phyloP scores from a whole-genome alignment of 2,888 invertebrate genomes.

The Drosophila lacicola region DNA sequence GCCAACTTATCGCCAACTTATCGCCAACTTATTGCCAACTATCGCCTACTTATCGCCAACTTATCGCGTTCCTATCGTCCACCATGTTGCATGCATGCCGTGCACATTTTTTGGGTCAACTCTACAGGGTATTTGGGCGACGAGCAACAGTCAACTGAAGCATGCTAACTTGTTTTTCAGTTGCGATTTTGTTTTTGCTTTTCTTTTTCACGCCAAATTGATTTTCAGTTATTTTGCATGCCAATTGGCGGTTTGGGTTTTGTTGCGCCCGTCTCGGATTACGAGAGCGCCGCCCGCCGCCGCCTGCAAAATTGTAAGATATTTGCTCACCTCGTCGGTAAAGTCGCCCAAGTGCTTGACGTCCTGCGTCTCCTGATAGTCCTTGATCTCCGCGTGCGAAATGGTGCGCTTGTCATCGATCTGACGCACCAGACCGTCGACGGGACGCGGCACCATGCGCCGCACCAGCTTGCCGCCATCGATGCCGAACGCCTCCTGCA shows the following conservation, averaged over 20 bases:
- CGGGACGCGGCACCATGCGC: constrained; percentile 87
- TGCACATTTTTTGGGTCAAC: too few species aligned
- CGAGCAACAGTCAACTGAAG: neutral
- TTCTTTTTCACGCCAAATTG: constrained; percentile 75
- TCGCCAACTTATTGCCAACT: too few species aligned
- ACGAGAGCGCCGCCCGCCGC: constrained; percentile 26
- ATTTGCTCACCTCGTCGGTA: constrained; percentile 90
- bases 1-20: too few species aligned
- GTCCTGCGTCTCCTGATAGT: constrained; percentile 93
- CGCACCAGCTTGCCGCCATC: constrained; percentile 78
- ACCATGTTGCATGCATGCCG: too few species aligned
- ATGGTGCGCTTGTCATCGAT: constrained; percentile 92
- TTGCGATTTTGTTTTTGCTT: too few species aligned
- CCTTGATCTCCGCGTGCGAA: constrained; percentile 93
- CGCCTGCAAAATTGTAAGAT: neutral
- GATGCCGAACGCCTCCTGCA: constrained; percentile 65
- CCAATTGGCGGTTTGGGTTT: constrained; percentile 51
- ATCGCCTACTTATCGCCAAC: too few species aligned
- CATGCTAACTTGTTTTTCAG: constrained; percentile 5
- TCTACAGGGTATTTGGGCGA: constrained; percentile 16
- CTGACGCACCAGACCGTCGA: constrained; percentile 91
- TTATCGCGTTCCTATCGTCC: too few species aligned
- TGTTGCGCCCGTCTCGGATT: constrained; percentile 36
- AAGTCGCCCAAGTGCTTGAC: constrained; percentile 93
- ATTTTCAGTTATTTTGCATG: constrained; percentile 77